phyloP scores from a whole-genome alignment of 1,140 invertebrate genomes.

The Cydia strobilella region DNA sequence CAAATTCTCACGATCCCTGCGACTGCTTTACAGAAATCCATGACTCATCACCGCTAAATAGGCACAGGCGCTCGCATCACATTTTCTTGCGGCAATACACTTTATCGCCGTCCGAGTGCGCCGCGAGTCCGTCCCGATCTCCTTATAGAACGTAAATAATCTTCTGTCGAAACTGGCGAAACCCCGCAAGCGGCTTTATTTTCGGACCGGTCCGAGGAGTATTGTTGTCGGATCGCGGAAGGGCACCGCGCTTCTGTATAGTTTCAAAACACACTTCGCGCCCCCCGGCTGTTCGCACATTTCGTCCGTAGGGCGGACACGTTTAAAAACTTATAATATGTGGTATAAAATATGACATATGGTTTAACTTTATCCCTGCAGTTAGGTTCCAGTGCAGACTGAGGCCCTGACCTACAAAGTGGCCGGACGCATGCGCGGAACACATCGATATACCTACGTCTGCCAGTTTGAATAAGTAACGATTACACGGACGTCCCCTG shows the following conservation, averaged over 20 bases:
- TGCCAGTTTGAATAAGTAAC: constrained; percentile 72
- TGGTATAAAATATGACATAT: constrained; percentile 51
- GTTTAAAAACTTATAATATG: neutral
- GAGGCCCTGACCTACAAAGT: constrained; percentile 70
- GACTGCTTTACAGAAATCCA: constrained; percentile 40
- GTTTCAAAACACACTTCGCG: neutral
- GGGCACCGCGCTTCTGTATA: constrained; percentile 1
- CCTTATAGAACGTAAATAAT: constrained; percentile 42
- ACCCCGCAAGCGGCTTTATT: constrained; percentile 43
- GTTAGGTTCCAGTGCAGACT: constrained; percentile 62
- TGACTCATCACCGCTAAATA: constrained; percentile 54
- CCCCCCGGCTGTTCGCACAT: constrained; percentile 31
- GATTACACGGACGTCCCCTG: constrained; percentile 66
- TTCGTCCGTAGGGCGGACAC: constrained; percentile 2
- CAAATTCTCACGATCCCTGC: constrained; percentile 33
- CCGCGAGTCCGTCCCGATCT: constrained; percentile 42
- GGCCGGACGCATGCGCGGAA: constrained; percentile 65
- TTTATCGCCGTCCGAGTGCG: constrained; percentile 31
- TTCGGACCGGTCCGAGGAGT: constrained; percentile 41
- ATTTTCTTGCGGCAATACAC: constrained; percentile 38
- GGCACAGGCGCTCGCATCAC: constrained; percentile 45
- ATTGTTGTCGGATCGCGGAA: constrained; percentile 40
- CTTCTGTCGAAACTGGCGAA: constrained; percentile 40
- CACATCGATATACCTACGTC: constrained; percentile 59
- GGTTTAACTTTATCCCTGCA: constrained; percentile 64